Evolutionary conservation across 2,888 invertebrate species (phyloP).

Genomic region (Coenonympha glycerion): DNA sequence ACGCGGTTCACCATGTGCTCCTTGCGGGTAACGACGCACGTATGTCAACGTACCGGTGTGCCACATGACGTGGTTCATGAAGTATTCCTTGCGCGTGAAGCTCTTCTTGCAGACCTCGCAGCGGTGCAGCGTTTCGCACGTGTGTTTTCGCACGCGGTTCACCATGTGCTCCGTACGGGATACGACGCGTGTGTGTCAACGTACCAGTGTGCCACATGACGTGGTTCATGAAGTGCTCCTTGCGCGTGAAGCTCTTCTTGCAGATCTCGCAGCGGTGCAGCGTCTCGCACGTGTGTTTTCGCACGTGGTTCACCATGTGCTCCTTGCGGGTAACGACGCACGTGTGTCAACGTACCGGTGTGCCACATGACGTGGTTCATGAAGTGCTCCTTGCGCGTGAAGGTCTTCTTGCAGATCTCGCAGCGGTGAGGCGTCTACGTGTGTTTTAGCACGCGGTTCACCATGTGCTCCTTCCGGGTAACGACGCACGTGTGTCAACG

Average conservation of each 20-base stretch:
- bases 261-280: constrained; percentile 86
- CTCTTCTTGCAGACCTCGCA: constrained; percentile 88
- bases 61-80: constrained; percentile 88
- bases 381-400: constrained; percentile 84
- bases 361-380: constrained; percentile 90
- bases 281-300: constrained; percentile 85
- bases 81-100: constrained; percentile 84
- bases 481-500: too few relatives aligned
- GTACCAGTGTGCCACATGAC: constrained; percentile 86
- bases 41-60: constrained; percentile 77
- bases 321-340: constrained; percentile 86
- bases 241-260: constrained; percentile 85
- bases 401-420: constrained; percentile 86
- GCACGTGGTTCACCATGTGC: constrained; percentile 86
- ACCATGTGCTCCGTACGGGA: constrained; percentile 87
- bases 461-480: constrained; percentile 86
- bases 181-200: too few relatives aligned
- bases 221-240: constrained; percentile 87
- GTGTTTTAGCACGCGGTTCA: constrained; percentile 84
- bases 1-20: constrained; percentile 88
- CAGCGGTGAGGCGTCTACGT: constrained; percentile 86
- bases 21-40: constrained; percentile 85
- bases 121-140: constrained; percentile 84
- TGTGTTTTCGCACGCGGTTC: constrained; percentile 84
- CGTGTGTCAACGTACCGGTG: constrained; percentile 77